Conservation (phyloP, 1,140 invertebrate genomes). For the Thereuonema tuberculata region DNA sequence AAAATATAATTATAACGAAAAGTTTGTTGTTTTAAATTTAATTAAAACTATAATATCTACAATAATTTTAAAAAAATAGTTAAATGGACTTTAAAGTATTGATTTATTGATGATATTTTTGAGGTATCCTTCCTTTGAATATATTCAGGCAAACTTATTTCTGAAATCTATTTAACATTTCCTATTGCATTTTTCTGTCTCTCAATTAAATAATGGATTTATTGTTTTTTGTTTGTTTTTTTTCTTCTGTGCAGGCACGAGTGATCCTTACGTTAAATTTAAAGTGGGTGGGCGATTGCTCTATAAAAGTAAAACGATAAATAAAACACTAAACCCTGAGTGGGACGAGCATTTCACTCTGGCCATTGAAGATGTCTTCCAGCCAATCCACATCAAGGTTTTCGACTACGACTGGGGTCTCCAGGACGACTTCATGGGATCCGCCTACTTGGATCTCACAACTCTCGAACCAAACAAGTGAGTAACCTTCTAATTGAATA, state of each 20-base stretch:
- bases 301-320: constrained; percentile 85
- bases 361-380: constrained; percentile 80
- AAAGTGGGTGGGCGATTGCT: constrained; percentile 73
- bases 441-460: constrained; percentile 67
- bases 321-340: constrained; percentile 74
- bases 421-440: constrained; percentile 95
- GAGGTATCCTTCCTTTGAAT: too few relatives aligned
- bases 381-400: constrained; percentile 75
- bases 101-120: too few relatives aligned
- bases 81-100: too few relatives aligned
- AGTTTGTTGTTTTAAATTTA: too few relatives aligned
- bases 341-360: constrained; percentile 95
- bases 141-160: too few relatives aligned
- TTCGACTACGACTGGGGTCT: constrained; percentile 97
- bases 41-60: too few relatives aligned
- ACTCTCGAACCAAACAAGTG: constrained; percentile 64
- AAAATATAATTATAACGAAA: too few relatives aligned
- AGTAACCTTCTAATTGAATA: constrained; percentile 19
- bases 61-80: too few relatives aligned
- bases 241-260: constrained; percentile 55
- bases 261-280: constrained; percentile 98
- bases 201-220: too few relatives aligned
- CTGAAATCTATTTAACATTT: too few relatives aligned
- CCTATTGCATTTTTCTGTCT: too few relatives aligned
- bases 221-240: constrained; percentile 5